phyloP scores from a whole-genome alignment of 2,113 vertebrate genomes.

The Orthonyx spaldingii region DNA sequence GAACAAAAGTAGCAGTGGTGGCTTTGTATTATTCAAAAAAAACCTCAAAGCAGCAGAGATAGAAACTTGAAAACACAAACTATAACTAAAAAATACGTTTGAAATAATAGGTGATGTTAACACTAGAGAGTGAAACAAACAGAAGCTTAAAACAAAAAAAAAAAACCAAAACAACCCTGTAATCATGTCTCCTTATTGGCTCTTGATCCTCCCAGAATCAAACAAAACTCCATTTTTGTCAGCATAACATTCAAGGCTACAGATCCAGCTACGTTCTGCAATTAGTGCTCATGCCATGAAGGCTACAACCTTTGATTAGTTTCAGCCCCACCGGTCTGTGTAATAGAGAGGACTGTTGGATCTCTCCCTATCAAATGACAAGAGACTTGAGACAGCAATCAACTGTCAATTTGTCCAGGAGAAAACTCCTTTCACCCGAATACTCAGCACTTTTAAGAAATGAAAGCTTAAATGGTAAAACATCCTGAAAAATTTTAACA shows the following conservation, averaged over 20 bases:
- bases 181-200: neutral
- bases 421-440: neutral
- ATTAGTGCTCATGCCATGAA: neutral
- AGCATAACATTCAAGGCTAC: neutral
- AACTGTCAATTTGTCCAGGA: neutral
- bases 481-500: neutral
- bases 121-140: neutral
- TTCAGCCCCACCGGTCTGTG: neutral
- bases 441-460: neutral
- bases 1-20: neutral
- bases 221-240: neutral
- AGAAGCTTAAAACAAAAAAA: neutral
- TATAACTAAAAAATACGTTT: neutral
- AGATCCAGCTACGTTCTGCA: neutral
- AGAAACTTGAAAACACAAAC: neutral
- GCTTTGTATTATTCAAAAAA: neutral
- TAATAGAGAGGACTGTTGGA: neutral
- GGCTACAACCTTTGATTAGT: neutral
- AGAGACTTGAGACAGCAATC: neutral
- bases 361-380: neutral
- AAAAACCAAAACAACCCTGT: accelerated
- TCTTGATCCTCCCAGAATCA: neutral
- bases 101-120: neutral
- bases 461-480: neutral
- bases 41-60: neutral